Evolutionary conservation across 2,113 vertebrate species (phyloP).

Genomic region (Cinclus mexicanus): DNA sequence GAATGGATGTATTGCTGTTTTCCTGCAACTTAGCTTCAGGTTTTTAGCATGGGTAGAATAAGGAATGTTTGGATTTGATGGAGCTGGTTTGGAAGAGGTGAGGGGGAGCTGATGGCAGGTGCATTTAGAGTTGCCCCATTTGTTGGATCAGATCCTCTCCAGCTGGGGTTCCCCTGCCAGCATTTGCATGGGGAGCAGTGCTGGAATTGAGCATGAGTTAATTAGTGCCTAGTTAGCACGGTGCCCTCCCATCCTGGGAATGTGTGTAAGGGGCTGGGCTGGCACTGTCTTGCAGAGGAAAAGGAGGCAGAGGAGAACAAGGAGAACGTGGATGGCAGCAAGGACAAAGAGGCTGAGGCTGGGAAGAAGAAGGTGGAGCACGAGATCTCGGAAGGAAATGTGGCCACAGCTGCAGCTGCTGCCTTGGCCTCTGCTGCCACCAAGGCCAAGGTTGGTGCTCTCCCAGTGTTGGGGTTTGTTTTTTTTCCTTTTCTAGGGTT

Average conservation of each 20-base stretch:
- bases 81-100: background rate
- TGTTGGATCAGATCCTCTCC: background rate
- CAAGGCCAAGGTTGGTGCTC: conserved; percentile 91
- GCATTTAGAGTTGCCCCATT: accelerated
- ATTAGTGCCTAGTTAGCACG: background rate
- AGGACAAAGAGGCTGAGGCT: conserved; percentile 81
- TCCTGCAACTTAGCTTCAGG: background rate
- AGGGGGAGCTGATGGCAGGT: background rate
- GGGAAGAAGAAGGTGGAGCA: conserved; percentile 89
- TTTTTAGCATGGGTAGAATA: background rate
- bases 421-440: conserved; percentile 97
- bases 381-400: conserved; percentile 93
- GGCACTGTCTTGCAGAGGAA: conserved; percentile 74
- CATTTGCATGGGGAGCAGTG: accelerated
- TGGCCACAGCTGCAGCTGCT: conserved; percentile 94
- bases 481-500: no score
- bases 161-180: background rate
- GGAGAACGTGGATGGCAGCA: conserved; percentile 72
- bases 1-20: background rate
- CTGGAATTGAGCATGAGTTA: background rate
- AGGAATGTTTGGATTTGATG: background rate
- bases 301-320: conserved; percentile 89
- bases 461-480: no score
- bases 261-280: accelerated
- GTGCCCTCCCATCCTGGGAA: no score